A percentile compares a stretch with the other conserved stretches of the same genome.
phyloP scores from a whole-genome alignment of 2,797 vertebrate species.

The Sparus aurata region DNA sequence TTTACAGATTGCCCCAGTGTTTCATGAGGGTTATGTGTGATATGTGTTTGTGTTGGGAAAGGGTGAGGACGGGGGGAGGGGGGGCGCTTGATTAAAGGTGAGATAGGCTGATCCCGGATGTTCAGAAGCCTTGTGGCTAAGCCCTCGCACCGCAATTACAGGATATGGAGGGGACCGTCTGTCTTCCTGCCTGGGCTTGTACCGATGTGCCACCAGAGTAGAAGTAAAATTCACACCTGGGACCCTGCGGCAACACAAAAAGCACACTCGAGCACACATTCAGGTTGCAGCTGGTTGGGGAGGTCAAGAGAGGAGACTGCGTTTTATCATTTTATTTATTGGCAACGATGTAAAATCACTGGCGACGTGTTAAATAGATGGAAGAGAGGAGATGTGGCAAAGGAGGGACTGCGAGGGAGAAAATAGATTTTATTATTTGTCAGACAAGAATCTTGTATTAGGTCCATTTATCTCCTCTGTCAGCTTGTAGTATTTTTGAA shows the following conservation, averaged over 20 bases:
- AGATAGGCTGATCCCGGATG: conserved; percentile 59
- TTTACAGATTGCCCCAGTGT: conserved; percentile 35
- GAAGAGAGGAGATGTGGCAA: neutral
- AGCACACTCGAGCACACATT: conserved; percentile 4
- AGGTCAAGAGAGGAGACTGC: conserved; percentile 21
- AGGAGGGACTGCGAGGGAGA: neutral
- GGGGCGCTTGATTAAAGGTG: conserved; percentile 59
- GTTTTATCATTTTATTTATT: conserved; percentile 53
- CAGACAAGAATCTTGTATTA: conserved; percentile 30
- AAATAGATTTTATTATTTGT: conserved; percentile 34
- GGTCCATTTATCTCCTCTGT: conserved; percentile 34
- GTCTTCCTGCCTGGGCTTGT: conserved; percentile 73
- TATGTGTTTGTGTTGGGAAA: conserved; percentile 20
- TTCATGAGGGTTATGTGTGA: conserved; percentile 57
- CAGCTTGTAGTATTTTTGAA: conserved; percentile 28
- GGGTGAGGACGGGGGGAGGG: neutral
- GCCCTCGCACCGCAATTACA: conserved; percentile 51
- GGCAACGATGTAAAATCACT: conserved; percentile 27
- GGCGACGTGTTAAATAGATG: neutral
- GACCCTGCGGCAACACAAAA: conserved; percentile 51
- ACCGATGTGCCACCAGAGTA: conserved; percentile 49
- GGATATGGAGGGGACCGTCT: conserved; percentile 44
- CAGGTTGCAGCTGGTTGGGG: conserved; percentile 33
- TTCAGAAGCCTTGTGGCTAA: conserved; percentile 41
- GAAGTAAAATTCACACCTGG: conserved; percentile 69